Evolutionary conservation across 1,140 invertebrate genomes (phyloP).

Genomic region (Sminthurinus signatus): DNA sequence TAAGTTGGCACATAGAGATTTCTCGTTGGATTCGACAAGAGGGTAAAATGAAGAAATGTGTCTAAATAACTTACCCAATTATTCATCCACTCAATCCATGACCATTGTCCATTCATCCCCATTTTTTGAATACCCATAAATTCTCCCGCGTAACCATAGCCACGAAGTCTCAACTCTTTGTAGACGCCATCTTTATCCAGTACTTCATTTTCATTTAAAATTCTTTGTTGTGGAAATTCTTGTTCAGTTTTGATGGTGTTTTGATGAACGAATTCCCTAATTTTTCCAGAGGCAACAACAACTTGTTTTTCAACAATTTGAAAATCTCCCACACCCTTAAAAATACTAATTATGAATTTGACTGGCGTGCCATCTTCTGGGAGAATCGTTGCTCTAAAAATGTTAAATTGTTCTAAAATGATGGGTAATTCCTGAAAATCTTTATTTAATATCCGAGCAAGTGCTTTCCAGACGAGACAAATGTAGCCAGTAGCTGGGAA

Average conservation of each 20-base stretch:
- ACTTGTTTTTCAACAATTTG: constrained; percentile 82
- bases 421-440: too few species aligned
- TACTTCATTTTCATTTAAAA: too few species aligned
- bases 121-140: constrained; percentile 67
- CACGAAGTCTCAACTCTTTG: constrained; percentile 84
- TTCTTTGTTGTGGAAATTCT: too few species aligned
- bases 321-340: constrained; percentile 81
- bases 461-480: constrained; percentile 82
- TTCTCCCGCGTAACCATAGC: constrained; percentile 84
- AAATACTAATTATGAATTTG: constrained; percentile 81
- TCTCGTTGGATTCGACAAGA: constrained; percentile 66
- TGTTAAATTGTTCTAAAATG: constrained; percentile 82
- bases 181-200: constrained; percentile 68
- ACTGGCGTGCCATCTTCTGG: constrained; percentile 71
- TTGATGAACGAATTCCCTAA: too few species aligned
- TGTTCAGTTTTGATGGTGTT: constrained; percentile 39
- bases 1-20: constrained; percentile 82
- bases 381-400: constrained; percentile 87
- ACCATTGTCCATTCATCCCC: constrained; percentile 47
- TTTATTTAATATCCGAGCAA: too few species aligned
- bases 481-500: constrained; percentile 96
- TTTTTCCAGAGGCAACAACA: constrained; percentile 69
- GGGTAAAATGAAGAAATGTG: constrained; percentile 95
- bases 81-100: constrained; percentile 68
- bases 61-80: constrained; percentile 93